Percentiles rank a stretch among this genome's conserved stretches.
Conservation (phyloP, 2,113 vertebrate genomes). For the Indicator indicator region DNA sequence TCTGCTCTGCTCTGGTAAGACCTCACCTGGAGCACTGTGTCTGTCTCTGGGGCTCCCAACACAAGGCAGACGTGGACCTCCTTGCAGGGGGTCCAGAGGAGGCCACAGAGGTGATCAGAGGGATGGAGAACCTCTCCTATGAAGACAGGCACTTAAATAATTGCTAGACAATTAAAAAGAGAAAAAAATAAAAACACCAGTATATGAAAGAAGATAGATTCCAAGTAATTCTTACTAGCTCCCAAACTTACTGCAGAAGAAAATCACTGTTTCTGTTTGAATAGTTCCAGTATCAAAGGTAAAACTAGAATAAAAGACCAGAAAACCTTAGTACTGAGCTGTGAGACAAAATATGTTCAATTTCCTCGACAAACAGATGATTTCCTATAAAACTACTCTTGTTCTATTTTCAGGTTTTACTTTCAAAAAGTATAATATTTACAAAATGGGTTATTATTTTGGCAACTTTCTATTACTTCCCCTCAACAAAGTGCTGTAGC, state of each 20-base stretch:
- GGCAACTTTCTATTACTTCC: background rate
- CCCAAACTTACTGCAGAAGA: background rate
- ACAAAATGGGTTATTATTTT: background rate
- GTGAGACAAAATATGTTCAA: background rate
- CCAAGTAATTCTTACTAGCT: background rate
- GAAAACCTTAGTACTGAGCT: background rate
- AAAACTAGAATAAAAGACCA: background rate
- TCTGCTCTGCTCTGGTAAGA: no score
- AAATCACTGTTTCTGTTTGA: background rate
- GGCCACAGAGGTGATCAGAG: no score
- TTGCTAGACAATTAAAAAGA: background rate
- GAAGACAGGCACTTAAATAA: background rate
- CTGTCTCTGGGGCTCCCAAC: no score
- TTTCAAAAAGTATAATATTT: background rate
- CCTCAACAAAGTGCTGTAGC: background rate
- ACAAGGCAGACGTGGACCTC: no score
- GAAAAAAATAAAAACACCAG: background rate
- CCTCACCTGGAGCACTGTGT: no score
- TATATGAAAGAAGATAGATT: background rate
- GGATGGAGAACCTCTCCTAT: no score
- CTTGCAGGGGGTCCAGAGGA: no score
- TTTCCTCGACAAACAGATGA: background rate
- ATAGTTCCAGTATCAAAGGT: background rate
- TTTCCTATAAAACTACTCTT: background rate
- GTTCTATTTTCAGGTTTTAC: background rate